Base-by-base conservation (phyloP, 2,113 vertebrate genomes). In the Axis porcinus region DNA sequence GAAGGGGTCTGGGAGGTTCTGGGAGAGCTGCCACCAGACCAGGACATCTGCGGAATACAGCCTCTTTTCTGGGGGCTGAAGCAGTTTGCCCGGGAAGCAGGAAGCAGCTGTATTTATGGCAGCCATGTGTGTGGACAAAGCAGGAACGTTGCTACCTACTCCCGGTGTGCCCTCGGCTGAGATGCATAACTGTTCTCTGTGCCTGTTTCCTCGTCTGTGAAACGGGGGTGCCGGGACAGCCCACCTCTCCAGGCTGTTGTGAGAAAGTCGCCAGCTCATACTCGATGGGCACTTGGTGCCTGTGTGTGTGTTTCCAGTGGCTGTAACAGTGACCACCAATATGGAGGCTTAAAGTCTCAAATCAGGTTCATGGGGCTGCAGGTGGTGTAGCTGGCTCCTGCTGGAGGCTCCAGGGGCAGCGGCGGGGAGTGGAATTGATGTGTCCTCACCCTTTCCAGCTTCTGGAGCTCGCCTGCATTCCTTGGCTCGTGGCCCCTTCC, bases 41-140 rank as follows among this genome's bases (percentile, higher is more conserved):
- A 40, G 50, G 17, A 5, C 43, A 3, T 9, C 67, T 14, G 2
- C 0, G 5, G 33, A 19, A 78, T 12, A 28, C 5, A 23, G 2
- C 14, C 52, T 74, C n/a, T 79, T 76, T 43, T 67, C 36, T 43
- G 54, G 33, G n/a, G 16, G 7, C 36, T 45, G 40, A 25, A 78
- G 27, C 15, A 8, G 4, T 79, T 58, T 52, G 81, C 62, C 52
- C 15, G 55, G 45, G 19, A 45, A 60, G 45, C 82, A 47, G 28
- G 5, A 13, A 62, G 13, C 27, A 45, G 14, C 9, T 0, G 0
- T 40, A 7, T 36, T 40, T n/a, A 10, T 14, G 57, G 47, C 21
- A 9, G 52, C 7, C 2, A 0, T 25, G 25, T 7, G 36, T 12
- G 4, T 27, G n/a, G 27, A 10, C 58, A 43, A 33, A 62, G 54